A percentile compares a stretch with the other conserved stretches of the same genome.
Conservation (phyloP, 1,140 invertebrate species). For the Thalassaphorura encarpata region DNA sequence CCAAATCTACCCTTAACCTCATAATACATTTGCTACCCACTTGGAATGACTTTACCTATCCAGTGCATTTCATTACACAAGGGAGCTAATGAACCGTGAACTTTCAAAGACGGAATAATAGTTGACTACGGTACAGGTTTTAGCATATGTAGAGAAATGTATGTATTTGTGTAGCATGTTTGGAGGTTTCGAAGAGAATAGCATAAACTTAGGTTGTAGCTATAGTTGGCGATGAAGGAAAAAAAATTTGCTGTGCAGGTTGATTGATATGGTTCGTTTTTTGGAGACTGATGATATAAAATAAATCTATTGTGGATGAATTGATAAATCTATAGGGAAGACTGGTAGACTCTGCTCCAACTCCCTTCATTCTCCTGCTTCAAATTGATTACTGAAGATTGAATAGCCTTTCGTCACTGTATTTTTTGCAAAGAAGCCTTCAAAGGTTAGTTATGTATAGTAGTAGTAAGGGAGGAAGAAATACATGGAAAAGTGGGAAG, state of each 20-base stretch:
- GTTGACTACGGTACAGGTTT: no score
- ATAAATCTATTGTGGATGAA: constrained; percentile 23
- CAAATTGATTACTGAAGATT: constrained; percentile 31
- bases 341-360: no score
- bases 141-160: no score
- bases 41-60: no score
- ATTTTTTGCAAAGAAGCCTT: constrained; percentile 20
- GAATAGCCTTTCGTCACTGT: constrained; percentile 21
- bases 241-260: constrained; percentile 20
- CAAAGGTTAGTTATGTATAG: not conserved
- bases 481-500: constrained; percentile 11
- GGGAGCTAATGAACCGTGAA: no score
- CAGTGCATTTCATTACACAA: no score
- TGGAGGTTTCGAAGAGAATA: no score
- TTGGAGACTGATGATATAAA: constrained; percentile 26
- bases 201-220: constrained; percentile 19
- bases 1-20: no score
- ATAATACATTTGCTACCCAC: no score
- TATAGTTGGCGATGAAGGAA: constrained; percentile 24
- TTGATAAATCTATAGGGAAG: constrained; percentile 30
- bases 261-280: constrained; percentile 25
- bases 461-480: constrained; percentile 5
- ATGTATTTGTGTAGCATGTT: no score
- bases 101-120: no score
- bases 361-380: constrained; percentile 15